Evolutionary conservation across 1,140 invertebrate species (phyloP), one percentile per base, ranked within the genome.

Genomic region (Cheumatopsyche charites): DNA sequence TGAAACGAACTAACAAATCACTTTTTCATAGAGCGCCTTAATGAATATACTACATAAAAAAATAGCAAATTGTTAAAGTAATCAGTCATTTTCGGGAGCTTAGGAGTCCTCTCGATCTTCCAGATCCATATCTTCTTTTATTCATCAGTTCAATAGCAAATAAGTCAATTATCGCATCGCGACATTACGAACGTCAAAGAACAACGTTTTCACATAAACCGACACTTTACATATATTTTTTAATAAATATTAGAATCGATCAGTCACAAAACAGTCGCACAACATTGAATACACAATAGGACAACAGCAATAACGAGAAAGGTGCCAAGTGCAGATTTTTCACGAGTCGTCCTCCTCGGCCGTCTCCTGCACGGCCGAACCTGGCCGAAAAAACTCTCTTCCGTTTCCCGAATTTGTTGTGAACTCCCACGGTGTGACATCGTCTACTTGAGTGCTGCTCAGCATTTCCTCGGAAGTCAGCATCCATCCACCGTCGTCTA

Each of bases 311-410:
- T 13, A 12, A 25, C 3, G 21, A 58, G 19, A 62, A 65, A 15
- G 47, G 62, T 69, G 41, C 71, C 23, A 19, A 74, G 11, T 58
- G 7, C 26, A 42, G 17, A 36, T 65, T 71, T 42, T 52, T 72
- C 62, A 74, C 15, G 42, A 47, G 66, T 74, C 79, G 79, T 79
- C 81, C 69, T 72, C 73, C 67, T 77, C 79, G 81, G 78, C 78
- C 80, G 79, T 79, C 80, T 83, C 82, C 79, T 79, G 81, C 80
- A 80, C 82, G 80, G 80, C 80, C 82, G 74, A 68, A 61, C 79
- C 80, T 75, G 80, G 80, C 77, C 82, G 83, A 84, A 84, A 84
- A 84, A 84, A 84, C 82, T 84, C 83, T 45, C 55, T 21, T 9
- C 63, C 29, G 47, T 58, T 71, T 2, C 63, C 75, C 2, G 72